phyloP scores from a whole-genome alignment of 2,797 vertebrate genomes.

The Phoebastria nigripes region DNA sequence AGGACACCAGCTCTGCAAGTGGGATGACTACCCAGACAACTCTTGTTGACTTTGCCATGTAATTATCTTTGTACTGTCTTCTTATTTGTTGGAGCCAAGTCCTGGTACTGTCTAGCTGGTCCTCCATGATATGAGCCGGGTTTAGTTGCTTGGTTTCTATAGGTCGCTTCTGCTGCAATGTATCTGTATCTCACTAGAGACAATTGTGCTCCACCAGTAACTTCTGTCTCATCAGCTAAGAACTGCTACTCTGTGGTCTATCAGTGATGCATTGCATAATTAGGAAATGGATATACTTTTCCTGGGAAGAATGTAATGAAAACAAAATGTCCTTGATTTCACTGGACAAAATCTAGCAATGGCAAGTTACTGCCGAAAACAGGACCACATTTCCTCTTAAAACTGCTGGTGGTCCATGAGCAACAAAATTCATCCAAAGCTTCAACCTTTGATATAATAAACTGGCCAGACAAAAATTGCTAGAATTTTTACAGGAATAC shows the following conservation, averaged over 20 bases:
- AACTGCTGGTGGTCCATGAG: not conserved
- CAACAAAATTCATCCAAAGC: not conserved
- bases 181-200: not conserved
- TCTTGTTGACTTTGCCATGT: not conserved
- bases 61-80: not conserved
- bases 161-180: accelerated
- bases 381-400: not conserved
- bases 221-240: not conserved
- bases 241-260: not conserved
- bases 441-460: not conserved
- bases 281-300: not conserved
- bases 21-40: not conserved
- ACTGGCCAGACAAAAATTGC: not conserved
- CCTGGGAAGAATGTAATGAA: not conserved
- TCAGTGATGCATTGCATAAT: not conserved
- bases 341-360: not conserved
- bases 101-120: not conserved
- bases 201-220: not conserved
- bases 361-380: not conserved
- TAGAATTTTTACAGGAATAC: not conserved
- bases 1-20: not conserved
- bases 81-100: not conserved
- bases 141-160: not conserved
- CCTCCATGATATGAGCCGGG: accelerated
- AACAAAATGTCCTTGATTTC: not conserved